Evolutionary conservation across 2,888 invertebrate genomes (phyloP).

Genomic region (Lasioglossum morio): DNA sequence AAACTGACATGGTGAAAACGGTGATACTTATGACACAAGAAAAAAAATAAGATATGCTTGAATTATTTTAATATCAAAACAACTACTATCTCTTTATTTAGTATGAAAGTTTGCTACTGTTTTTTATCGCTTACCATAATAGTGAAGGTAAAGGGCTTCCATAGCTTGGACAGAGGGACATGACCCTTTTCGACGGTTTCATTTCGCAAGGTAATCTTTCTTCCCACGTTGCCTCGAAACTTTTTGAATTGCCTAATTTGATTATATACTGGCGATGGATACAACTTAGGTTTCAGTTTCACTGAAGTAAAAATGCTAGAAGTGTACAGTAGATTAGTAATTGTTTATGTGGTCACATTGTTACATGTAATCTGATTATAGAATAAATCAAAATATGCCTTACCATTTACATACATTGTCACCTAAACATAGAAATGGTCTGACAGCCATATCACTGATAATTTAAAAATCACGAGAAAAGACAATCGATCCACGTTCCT

Average conservation of each 20-base stretch:
- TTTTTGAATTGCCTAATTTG: conserved; percentile 73
- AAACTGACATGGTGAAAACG: conserved; percentile 85
- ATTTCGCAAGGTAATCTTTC: conserved; percentile 51
- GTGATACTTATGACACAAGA: conserved; percentile 33
- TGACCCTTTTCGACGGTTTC: conserved; percentile 84
- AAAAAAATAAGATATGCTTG: conserved; percentile 18
- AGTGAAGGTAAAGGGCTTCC: conserved; percentile 89
- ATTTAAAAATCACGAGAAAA: conserved; percentile 20
- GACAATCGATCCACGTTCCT: conserved; percentile 15
- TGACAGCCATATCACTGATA: conserved; percentile 70
- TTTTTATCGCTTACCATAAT: conserved; percentile 85
- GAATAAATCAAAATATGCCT: conserved; percentile 21
- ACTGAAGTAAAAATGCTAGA: conserved; percentile 74
- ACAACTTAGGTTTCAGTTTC: conserved; percentile 68
- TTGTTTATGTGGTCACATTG: background rate
- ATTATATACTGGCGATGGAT: conserved; percentile 64
- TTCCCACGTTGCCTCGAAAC: conserved; percentile 52
- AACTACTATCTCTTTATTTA: background rate
- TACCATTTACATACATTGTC: conserved; percentile 75
- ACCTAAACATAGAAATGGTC: conserved; percentile 70
- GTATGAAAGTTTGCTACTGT: background rate
- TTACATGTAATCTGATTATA: background rate
- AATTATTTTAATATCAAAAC: conserved; percentile 4
- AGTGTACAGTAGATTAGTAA: conserved; percentile 35
- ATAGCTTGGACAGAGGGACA: conserved; percentile 85